Evolutionary conservation across 2,888 invertebrate species (phyloP).

Genomic region (Crossocerus cetratus): DNA sequence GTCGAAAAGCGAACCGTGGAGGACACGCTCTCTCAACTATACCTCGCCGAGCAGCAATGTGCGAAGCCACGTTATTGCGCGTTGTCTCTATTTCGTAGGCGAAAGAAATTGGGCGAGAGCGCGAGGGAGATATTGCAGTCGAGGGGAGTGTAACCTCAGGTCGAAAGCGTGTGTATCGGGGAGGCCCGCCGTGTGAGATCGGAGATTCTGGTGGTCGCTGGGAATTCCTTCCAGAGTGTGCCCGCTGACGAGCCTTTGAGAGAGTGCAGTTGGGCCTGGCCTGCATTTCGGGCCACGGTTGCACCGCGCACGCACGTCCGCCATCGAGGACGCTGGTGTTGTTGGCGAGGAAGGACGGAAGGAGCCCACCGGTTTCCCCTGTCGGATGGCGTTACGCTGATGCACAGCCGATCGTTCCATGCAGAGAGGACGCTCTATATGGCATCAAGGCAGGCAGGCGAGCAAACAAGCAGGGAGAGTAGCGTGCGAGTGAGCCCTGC

Average conservation of each 20-base stretch:
- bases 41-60: too few species aligned
- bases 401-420: conserved; percentile 64
- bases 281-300: conserved; percentile 46
- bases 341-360: background rate
- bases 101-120: too few species aligned
- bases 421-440: conserved; percentile 40
- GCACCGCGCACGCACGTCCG: conserved; percentile 45
- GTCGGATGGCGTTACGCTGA: conserved; percentile 61
- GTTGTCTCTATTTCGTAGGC: too few species aligned
- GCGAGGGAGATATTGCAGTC: too few species aligned
- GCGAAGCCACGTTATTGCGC: too few species aligned
- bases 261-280: conserved; percentile 10
- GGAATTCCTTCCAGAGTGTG: conserved; percentile 38
- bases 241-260: conserved; percentile 39
- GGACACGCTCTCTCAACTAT: too few species aligned
- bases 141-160: too few species aligned
- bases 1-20: too few species aligned
- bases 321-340: background rate
- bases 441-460: conserved; percentile 5
- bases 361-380: conserved; percentile 53
- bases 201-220: conserved; percentile 25
- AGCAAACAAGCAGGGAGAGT: conserved; percentile 31
- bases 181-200: too few species aligned
- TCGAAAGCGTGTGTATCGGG: too few species aligned
- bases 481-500: conserved; percentile 7